phyloP scores from a whole-genome alignment of 35 echinoderm and acorn worm genomes.

The Holothuria glaberrima region DNA sequence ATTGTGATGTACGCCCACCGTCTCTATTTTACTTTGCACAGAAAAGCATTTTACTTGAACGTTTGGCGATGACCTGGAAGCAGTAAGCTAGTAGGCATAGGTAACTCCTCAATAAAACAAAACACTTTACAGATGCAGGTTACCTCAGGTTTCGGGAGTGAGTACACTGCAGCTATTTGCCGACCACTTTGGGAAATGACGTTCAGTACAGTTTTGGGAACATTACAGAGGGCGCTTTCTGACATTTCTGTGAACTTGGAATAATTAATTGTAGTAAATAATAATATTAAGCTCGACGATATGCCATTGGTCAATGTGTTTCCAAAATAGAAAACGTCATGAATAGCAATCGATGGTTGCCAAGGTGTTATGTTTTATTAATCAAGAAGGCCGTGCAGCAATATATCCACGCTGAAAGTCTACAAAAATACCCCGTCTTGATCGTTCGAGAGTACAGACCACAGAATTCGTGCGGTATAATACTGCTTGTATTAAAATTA shows the following conservation, averaged over 20 bases:
- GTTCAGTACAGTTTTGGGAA: slow-evolving; percentile 15
- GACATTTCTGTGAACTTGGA: slow-evolving; percentile 1
- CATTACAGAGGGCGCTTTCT: neutral
- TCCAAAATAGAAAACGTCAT: slow-evolving; percentile 49
- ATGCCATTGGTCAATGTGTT: neutral
- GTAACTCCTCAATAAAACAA: too few species aligned
- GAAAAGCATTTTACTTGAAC: too few species aligned
- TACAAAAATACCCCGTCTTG: too few species aligned
- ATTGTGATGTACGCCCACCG: too few species aligned
- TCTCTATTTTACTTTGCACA: too few species aligned
- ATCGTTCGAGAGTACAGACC: too few species aligned
- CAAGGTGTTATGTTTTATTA: neutral
- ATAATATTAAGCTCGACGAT: neutral
- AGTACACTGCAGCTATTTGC: neutral
- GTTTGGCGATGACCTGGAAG: too few species aligned
- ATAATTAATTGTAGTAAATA: slow-evolving; percentile 23
- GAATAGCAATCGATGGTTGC: neutral
- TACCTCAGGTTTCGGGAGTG: neutral
- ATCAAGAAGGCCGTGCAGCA: too few species aligned
- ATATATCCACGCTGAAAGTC: too few species aligned
- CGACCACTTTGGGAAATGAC: slow-evolving; percentile 31
- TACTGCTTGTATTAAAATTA: too few species aligned
- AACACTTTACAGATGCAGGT: neutral
- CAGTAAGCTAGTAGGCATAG: too few species aligned
- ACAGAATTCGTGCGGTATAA: too few species aligned